phyloP scores from a whole-genome alignment of 2,797 vertebrate species.

The Hemibagrus guttatus region DNA sequence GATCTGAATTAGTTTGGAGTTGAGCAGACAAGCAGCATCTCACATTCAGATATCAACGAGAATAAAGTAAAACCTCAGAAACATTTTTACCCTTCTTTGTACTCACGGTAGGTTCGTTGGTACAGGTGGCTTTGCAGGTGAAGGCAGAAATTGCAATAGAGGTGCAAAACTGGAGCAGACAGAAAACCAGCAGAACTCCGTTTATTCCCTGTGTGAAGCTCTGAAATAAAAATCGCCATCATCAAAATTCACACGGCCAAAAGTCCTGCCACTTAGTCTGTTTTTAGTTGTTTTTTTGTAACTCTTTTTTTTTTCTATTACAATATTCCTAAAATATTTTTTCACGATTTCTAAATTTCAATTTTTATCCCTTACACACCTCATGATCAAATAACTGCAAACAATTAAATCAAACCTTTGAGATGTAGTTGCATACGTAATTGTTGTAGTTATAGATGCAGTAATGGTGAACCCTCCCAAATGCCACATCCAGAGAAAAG shows the following conservation, averaged over 20 bases:
- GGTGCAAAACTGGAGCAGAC: slow-evolving; percentile 14
- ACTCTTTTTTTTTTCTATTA: not conserved
- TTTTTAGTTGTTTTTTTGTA: not conserved
- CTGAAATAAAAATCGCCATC: not conserved
- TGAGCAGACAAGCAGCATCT: not conserved
- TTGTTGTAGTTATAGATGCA: rapidly evolving
- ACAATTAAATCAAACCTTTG: not conserved
- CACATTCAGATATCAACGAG: not conserved
- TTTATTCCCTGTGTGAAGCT: rapidly evolving
- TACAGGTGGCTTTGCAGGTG: slow-evolving; percentile 33
- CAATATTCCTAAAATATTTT: not conserved
- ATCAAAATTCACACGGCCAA: not conserved
- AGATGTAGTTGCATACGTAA: rapidly evolving
- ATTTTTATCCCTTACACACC: not conserved
- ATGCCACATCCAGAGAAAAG: not conserved
- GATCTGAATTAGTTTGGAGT: not conserved
- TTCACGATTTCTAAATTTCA: not conserved
- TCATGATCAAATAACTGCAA: not conserved
- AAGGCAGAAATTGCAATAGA: slow-evolving; percentile 25
- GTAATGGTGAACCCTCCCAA: rapidly evolving
- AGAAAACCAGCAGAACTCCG: slow-evolving; percentile 33
- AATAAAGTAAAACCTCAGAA: not conserved
- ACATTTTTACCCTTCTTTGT: too few relatives aligned
- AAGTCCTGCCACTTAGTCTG: not conserved
- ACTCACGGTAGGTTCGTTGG: not conserved